Base-by-base conservation (phyloP, 1,140 invertebrate species). In the Papilio dardanus region DNA sequence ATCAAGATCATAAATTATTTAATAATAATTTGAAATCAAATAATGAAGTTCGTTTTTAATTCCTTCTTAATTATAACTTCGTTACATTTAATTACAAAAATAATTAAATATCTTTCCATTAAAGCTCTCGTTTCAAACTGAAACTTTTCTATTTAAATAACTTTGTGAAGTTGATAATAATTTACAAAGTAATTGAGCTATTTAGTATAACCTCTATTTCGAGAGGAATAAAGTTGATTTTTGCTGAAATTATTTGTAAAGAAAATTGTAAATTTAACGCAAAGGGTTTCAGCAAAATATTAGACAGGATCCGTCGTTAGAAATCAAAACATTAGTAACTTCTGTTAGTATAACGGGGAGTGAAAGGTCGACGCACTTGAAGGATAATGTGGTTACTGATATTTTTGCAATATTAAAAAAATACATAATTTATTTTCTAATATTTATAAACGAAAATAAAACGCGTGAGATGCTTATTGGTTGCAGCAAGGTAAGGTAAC, bases 251-350 rank as follows among this genome's bases (percentile, higher is more conserved):
- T 21, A 33, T 30, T 14, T 46, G 33, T 31, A 50, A 71, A 65
- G 21, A 46, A 16, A 16, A 31, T 50, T 12, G 66, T 71, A 54
- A 68, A 37, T 28, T 33, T 19, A 46, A 16, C 35, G 67, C 54
- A 73, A 81, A 81, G 81, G 84, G 81, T 78, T 77, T 76, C 75
- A 66, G 69, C 79, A 81, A 88, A 84, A 84, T 88, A 88, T 87
- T 85, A 86, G 84, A 88, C 79, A 73, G 83, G 87, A 85, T 79
- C 84, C 86, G 80, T 88, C 84, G 82, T 88, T 88, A 81, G 82
- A 87, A 88, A 87, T 88, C 87, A 86, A 87, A 88, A 88, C 82
- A 84, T 86, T 87, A 82, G 74, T 75, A 84, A 83, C 78, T 88
- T 86, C 79, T 76, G 54, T 79, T 79, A 81, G 79, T 81, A 78